Percentiles rank a stretch among this genome's conserved stretches.
Evolutionary conservation across 2,797 vertebrate species (phyloP).

Genomic region (Danio albolineatus): DNA sequence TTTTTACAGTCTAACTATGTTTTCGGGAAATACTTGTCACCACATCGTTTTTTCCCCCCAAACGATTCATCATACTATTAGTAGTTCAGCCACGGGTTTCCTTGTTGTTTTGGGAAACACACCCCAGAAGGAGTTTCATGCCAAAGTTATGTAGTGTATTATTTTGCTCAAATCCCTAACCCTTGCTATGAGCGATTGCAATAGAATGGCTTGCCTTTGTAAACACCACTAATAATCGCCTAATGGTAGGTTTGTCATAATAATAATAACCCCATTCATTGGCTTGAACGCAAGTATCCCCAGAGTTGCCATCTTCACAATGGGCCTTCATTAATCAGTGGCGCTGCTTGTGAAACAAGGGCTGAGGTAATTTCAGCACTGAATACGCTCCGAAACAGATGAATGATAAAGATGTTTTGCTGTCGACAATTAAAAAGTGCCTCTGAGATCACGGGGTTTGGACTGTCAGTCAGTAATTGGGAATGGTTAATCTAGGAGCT

Average conservation of each 20-base stretch:
- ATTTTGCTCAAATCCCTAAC: neutral
- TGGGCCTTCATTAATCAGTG: constrained; percentile 71
- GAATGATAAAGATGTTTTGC: constrained; percentile 42
- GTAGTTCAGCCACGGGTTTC: too few relatives aligned
- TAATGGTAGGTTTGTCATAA: constrained; percentile 66
- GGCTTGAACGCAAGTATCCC: constrained; percentile 32
- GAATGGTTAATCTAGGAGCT: constrained; percentile 38
- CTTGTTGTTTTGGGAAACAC: too few relatives aligned
- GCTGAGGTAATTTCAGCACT: constrained; percentile 55
- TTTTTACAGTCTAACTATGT: too few relatives aligned
- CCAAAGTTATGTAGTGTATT: neutral
- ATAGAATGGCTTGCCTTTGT: constrained; percentile 57
- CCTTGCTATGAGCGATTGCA: neutral
- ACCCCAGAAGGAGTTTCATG: neutral
- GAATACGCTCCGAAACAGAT: constrained; percentile 57
- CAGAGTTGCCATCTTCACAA: constrained; percentile 16
- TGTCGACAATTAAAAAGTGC: constrained; percentile 66
- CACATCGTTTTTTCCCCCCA: too few relatives aligned
- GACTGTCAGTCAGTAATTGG: constrained; percentile 65
- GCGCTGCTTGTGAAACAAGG: constrained; percentile 59
- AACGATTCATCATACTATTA: too few relatives aligned
- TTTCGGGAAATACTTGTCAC: too few relatives aligned
- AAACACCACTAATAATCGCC: constrained; percentile 17
- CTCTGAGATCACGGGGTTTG: constrained; percentile 40
- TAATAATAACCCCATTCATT: constrained; percentile 71